Conservation (phyloP, 2,113 vertebrate species). For the Phalacrocorax brasilianus region DNA sequence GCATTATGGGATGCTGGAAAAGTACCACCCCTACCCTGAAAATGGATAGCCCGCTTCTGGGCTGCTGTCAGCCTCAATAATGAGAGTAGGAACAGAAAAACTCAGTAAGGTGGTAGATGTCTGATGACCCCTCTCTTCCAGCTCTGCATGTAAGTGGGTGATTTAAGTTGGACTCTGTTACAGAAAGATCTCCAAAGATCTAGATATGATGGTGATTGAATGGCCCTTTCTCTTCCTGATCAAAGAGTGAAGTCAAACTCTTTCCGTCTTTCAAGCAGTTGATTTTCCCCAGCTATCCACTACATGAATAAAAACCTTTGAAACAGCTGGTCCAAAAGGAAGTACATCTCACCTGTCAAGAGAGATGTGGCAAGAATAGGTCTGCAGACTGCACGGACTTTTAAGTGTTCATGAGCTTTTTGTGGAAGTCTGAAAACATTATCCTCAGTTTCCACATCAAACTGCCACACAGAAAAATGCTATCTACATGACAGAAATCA, state of each 20-base stretch:
- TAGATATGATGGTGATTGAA: background rate
- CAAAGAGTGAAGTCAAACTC: background rate
- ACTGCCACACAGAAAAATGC: background rate
- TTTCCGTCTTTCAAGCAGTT: background rate
- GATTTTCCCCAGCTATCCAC: background rate
- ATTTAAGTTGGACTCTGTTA: background rate
- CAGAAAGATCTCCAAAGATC: background rate
- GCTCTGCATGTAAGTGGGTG: fast-evolving
- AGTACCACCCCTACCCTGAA: background rate
- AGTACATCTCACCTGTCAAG: background rate
- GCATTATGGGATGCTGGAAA: background rate
- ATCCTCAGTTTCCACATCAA: background rate
- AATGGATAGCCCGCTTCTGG: background rate
- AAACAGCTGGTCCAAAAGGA: slow-evolving; percentile 12
- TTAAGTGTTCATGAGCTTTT: background rate
- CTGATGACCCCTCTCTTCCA: background rate
- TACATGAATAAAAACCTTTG: slow-evolving; percentile 14
- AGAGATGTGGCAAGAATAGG: background rate
- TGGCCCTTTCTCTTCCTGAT: background rate
- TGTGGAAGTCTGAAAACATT: background rate
- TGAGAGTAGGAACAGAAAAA: background rate
- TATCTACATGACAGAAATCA: background rate
- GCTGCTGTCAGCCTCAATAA: background rate
- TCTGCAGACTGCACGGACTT: background rate
- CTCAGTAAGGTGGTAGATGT: background rate